These are phyloP conservation scores for Scaptomyza hsui DNA, from an alignment of 1,140 invertebrate species.

Conservation along the genomic window DNA sequence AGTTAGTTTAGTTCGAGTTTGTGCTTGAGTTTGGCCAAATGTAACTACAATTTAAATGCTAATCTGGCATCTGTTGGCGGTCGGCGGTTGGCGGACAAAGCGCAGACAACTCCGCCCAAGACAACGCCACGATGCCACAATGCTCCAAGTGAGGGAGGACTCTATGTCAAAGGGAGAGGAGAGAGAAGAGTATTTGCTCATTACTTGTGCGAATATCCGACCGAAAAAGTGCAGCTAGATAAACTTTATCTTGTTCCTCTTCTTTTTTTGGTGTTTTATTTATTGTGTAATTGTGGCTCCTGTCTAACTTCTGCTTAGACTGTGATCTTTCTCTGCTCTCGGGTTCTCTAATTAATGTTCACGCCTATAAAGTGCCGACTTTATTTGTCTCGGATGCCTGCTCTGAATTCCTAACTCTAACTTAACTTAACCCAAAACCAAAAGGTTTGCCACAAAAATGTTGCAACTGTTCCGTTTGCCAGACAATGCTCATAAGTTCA, in stretches of 20 bases:
- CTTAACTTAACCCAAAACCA: constrained; percentile 34
- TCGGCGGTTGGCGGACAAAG: constrained; percentile 47
- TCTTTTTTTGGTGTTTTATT: constrained; percentile 47
- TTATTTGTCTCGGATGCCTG: constrained; percentile 68
- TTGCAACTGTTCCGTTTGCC: constrained; percentile 29
- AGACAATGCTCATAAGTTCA: constrained; percentile 55
- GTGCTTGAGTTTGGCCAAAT: constrained; percentile 65
- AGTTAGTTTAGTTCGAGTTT: constrained; percentile 40
- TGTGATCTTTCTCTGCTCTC: constrained; percentile 8
- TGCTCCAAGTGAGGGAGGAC: constrained; percentile 39
- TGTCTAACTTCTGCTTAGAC: constrained; percentile 22
- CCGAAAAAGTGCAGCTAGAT: constrained; percentile 19
- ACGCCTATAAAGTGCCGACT: constrained; percentile 69
- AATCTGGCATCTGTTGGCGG: constrained; percentile 78
- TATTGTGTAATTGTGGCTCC: constrained; percentile 57
- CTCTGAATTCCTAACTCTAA: constrained; percentile 11
- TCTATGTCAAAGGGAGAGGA: neutral
- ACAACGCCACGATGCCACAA: constrained; percentile 17
- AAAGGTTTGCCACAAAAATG: constrained; percentile 57
- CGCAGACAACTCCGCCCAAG: constrained; percentile 68
- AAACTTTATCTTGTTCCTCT: constrained; percentile 26
- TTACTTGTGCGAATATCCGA: constrained; percentile 36
- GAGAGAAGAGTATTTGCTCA: constrained; percentile 38
- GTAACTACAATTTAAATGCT: constrained; percentile 81
- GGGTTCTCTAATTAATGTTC: constrained; percentile 74